Percentiles rank a stretch among this genome's conserved stretches.
Conservation (phyloP, 2,888 invertebrate species). For the Tridacna gigas region DNA sequence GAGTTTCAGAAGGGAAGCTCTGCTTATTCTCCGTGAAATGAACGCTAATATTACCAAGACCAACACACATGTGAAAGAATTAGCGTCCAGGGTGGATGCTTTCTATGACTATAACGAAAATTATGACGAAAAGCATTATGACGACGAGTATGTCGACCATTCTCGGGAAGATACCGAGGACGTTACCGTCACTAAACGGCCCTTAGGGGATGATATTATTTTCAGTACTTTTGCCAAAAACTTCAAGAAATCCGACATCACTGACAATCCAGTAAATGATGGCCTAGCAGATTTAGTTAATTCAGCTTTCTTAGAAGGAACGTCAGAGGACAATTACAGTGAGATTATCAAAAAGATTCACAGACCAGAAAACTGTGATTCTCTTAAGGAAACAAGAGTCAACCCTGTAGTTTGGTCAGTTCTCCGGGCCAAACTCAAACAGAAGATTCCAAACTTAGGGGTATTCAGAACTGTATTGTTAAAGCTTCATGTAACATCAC, state of each 20-base stretch:
- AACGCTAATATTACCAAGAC: conserved; percentile 37
- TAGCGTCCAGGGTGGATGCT: conserved; percentile 19
- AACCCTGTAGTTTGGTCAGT: conserved; percentile 41
- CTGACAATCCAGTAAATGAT: conserved; percentile 12
- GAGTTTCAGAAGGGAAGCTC: conserved; percentile 40
- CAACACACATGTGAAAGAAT: conserved; percentile 32
- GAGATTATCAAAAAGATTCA: conserved; percentile 23
- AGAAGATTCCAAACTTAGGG: conserved; percentile 39
- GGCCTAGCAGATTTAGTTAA: conserved; percentile 28
- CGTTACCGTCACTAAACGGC: no score
- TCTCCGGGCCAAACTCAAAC: conserved; percentile 30
- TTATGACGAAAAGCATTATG: neutral
- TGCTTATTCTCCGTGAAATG: conserved; percentile 42
- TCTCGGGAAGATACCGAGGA: neutral
- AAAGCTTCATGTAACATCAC: conserved; percentile 47
- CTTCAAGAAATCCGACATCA: conserved; percentile 33
- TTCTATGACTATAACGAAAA: conserved; percentile 20
- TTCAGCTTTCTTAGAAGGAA: conserved; percentile 35
- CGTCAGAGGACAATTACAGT: conserved; percentile 34
- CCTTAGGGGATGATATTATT: neutral
- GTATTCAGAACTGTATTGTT: conserved; percentile 46
- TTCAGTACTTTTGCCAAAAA: conserved; percentile 28
- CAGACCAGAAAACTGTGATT: conserved; percentile 34
- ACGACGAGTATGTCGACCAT: neutral
- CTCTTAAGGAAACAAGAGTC: conserved; percentile 29